Conservation (phyloP, 2,797 vertebrate species). For the Allobates femoralis region DNA sequence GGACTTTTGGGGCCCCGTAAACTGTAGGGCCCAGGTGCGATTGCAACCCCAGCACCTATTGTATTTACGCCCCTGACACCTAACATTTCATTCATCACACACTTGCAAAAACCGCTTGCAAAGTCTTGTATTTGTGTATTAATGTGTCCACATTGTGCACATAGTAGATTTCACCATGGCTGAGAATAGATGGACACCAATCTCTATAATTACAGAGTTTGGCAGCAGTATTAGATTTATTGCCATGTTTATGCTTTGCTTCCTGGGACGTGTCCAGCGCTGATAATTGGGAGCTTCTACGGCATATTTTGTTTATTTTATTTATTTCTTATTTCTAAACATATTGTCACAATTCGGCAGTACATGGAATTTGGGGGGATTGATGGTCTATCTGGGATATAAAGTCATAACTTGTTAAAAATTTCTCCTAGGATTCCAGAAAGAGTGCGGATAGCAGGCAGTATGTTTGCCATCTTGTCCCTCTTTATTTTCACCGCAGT, state of each 20-base stretch:
- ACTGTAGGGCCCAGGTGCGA: no score
- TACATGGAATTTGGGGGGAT: neutral
- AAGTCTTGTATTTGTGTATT: no score
- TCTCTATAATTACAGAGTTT: neutral
- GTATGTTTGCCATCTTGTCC: constrained; percentile 81
- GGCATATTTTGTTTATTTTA: neutral
- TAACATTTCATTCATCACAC: no score
- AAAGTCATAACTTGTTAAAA: neutral
- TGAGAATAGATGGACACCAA: neutral
- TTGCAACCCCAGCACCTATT: no score
- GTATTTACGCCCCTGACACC: no score
- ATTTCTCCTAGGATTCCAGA: constrained; percentile 79
- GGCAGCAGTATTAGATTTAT: neutral
- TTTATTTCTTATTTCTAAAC: neutral
- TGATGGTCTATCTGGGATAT: neutral
- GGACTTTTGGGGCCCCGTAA: no score
- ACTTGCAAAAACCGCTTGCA: no score
- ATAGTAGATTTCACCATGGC: neutral
- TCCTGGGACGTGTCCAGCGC: neutral
- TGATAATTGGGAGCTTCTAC: neutral
- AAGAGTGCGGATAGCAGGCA: constrained; percentile 81
- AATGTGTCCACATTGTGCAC: neutral
- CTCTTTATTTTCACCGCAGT: constrained; percentile 83
- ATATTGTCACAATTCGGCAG: neutral
- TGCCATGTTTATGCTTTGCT: neutral